Evolutionary conservation across 2,113 vertebrate species (phyloP), one percentile per base, ranked within the genome.

Genomic region (Oryzias curvinotus): DNA sequence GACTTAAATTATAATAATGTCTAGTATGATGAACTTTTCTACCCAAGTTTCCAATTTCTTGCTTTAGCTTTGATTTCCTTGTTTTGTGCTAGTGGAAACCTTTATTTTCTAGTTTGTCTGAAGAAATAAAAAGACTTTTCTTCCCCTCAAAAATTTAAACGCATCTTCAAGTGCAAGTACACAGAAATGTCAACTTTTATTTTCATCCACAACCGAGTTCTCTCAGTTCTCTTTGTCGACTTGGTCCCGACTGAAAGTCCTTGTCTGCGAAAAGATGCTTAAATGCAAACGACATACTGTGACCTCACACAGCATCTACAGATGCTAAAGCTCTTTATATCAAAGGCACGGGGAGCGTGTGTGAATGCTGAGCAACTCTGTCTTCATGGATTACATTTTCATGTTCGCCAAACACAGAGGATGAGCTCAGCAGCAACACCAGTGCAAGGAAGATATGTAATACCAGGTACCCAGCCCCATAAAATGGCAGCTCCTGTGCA

Each of bases 401-500:
- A 23, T 44, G 56, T 25, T 6, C 4, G 47, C 26, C 48, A 44
- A 23, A 74, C 44, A 57, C 55, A 18, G 42, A 71, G 73, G 42
- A 54, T 41, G 71, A 59, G 76, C 65, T 77, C 48, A 68, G 62
- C 50, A 48, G 65, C 42, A 74, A 66, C 12, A 56, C 41, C 15
- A 45, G 69, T 61, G 68, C 47, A 51, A 68, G 57, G 52, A 63
- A 45, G 76, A 80, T 69, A 73, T 80, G 65, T 65, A 80, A 83
- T 67, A 82, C 57, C 71, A 64, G 51, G 61, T 63, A 68, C 49
- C 23, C 70, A 65, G 52, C 23, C 42, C 69, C 58, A 52, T 77
- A 73, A 78, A 78, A 78, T 46, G 82, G 73, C 54, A 77, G 76
- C 54, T 83, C 80, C 71, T 73, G 61, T 79, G 73, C 65, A 68